phyloP scores from a whole-genome alignment of 1,140 invertebrate genomes.

The Acyrthosiphon pisum region DNA sequence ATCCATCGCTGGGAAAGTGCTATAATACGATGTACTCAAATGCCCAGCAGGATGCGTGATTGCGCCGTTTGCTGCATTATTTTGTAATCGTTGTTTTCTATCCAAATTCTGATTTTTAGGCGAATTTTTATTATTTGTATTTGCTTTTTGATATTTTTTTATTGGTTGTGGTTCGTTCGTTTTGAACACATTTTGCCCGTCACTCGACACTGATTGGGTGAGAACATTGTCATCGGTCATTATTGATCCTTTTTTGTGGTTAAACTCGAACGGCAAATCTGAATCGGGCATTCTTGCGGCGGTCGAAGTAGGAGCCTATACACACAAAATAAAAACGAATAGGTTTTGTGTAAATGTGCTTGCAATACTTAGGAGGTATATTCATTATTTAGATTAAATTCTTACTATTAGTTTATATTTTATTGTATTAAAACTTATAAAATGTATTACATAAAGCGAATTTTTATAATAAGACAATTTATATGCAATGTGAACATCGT shows the following conservation, averaged over 20 bases:
- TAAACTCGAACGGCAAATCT: constrained; percentile 25
- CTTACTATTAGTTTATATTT: background rate
- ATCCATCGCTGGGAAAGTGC: background rate
- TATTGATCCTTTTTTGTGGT: background rate
- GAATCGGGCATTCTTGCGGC: background rate
- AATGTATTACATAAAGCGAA: too few relatives aligned
- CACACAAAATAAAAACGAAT: background rate
- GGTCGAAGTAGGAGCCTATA: background rate
- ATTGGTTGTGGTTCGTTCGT: background rate
- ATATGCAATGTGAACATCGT: too few relatives aligned
- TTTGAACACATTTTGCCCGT: background rate
- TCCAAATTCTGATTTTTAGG: background rate
- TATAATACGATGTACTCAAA: background rate
- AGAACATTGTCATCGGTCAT: background rate
- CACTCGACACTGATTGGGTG: background rate
- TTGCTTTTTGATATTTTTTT: background rate
- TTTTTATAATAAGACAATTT: too few relatives aligned
- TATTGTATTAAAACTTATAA: too few relatives aligned
- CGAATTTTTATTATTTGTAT: background rate
- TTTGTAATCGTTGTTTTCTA: background rate
- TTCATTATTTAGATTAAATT: background rate
- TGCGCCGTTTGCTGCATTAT: background rate
- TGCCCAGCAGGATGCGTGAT: background rate
- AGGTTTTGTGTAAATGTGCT: background rate
- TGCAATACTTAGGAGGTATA: background rate